Evolutionary conservation across 2,113 vertebrate species (phyloP).

Genomic region (Cettia cetti): DNA sequence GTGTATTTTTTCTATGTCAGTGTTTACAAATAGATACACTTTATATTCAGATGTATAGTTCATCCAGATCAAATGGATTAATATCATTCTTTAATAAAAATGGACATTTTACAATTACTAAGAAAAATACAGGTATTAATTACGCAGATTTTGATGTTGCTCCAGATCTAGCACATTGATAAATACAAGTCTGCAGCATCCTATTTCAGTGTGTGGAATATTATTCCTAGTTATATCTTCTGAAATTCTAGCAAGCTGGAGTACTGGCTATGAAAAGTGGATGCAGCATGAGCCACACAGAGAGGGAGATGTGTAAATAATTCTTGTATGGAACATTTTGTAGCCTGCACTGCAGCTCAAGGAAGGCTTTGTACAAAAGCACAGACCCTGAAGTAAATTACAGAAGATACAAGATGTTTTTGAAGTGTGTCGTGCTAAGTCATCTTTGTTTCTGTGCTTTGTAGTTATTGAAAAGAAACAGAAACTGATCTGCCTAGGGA

Average conservation of each 20-base stretch:
- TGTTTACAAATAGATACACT: neutral
- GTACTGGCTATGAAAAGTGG: neutral
- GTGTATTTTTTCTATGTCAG: neutral
- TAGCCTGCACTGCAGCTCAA: neutral
- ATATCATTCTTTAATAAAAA: neutral
- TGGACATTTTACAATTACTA: neutral
- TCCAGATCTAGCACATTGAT: neutral
- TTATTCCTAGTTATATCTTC: neutral
- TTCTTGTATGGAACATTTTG: neutral
- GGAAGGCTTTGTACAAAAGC: neutral
- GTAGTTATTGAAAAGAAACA: neutral
- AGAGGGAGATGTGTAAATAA: neutral
- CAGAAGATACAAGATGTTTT: neutral
- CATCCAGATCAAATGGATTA: neutral
- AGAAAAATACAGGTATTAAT: neutral
- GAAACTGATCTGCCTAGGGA: neutral
- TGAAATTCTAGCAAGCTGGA: neutral
- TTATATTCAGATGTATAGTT: neutral
- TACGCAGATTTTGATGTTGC: neutral
- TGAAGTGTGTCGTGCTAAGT: neutral
- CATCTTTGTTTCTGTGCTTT: neutral
- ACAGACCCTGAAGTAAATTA: neutral
- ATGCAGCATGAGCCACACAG: neutral
- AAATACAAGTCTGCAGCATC: neutral
- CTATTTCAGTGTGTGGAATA: neutral